A percentile compares a stretch with the other conserved stretches of the same genome.
Conservation (phyloP, 2,888 invertebrate genomes). For the Neoaliturus tenellus region DNA sequence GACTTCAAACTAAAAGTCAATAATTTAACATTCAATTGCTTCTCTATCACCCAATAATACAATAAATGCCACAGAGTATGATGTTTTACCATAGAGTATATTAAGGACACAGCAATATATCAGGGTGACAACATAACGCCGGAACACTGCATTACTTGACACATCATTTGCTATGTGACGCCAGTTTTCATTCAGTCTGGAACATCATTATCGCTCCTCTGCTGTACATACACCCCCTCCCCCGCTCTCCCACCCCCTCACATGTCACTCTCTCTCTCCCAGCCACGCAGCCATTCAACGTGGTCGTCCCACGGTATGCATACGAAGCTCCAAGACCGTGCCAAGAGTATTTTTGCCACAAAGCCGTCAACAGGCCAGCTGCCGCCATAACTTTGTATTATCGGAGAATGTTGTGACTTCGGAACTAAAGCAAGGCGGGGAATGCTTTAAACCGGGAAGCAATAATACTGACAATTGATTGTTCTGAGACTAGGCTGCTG, state of each 20-base stretch:
- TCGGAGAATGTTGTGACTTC: neutral
- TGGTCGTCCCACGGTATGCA: neutral
- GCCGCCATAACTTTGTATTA: neutral
- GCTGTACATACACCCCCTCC: neutral
- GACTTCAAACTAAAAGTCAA: too few relatives aligned
- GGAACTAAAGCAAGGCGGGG: neutral
- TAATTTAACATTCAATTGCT: too few relatives aligned
- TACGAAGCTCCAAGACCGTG: neutral
- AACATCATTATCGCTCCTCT: neutral
- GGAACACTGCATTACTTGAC: too few relatives aligned
- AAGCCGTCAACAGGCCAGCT: neutral
- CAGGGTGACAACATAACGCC: too few relatives aligned
- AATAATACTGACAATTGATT: neutral
- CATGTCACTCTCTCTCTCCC: too few relatives aligned
- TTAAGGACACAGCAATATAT: too few relatives aligned
- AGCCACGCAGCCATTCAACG: neutral
- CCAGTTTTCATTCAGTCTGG: too few relatives aligned
- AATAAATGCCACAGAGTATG: too few relatives aligned
- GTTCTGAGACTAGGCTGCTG: too few relatives aligned
- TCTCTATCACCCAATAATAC: too few relatives aligned
- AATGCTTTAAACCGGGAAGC: neutral
- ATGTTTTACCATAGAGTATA: too few relatives aligned
- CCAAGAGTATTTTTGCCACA: slow-evolving; percentile 26
- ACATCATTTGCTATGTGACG: too few relatives aligned
- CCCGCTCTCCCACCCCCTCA: neutral